phyloP scores from a whole-genome alignment of 2,113 vertebrate species.

The Trochalopteron elliotii region DNA sequence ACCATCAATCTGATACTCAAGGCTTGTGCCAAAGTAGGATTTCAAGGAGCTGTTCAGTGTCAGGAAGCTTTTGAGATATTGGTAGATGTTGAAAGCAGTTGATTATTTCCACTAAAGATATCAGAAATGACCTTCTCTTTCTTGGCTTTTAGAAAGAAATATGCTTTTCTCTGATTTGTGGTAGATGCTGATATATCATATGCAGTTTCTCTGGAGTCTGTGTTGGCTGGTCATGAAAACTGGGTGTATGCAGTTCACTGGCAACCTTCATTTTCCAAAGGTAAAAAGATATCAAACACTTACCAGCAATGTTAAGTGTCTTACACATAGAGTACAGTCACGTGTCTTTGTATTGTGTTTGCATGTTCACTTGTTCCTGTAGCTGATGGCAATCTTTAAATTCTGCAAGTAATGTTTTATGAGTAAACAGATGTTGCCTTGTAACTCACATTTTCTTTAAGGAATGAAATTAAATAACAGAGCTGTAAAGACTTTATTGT shows the following conservation, averaged over 20 bases:
- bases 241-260: constrained; percentile 95
- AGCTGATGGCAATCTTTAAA: background rate
- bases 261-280: constrained; percentile 85
- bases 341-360: background rate
- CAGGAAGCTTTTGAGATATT: background rate
- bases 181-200: constrained; percentile 71
- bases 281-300: constrained; percentile 63
- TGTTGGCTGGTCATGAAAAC: constrained; percentile 94
- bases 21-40: background rate
- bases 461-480: background rate
- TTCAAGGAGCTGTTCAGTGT: background rate
- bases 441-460: background rate
- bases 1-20: background rate
- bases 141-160: constrained; percentile 3
- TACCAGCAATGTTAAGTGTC: background rate
- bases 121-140: background rate
- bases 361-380: background rate
- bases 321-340: background rate
- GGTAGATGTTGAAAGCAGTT: background rate
- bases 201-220: constrained; percentile 88
- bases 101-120: background rate
- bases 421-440: background rate
- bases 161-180: constrained; percentile 50
- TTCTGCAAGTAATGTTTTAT: background rate
- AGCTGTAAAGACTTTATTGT: background rate